Percentiles rank a stretch among this genome's conserved stretches.
These are phyloP conservation scores for Laterallus jamaicensis DNA, from an alignment of 2,113 vertebrate species.

Conservation along the genomic window DNA sequence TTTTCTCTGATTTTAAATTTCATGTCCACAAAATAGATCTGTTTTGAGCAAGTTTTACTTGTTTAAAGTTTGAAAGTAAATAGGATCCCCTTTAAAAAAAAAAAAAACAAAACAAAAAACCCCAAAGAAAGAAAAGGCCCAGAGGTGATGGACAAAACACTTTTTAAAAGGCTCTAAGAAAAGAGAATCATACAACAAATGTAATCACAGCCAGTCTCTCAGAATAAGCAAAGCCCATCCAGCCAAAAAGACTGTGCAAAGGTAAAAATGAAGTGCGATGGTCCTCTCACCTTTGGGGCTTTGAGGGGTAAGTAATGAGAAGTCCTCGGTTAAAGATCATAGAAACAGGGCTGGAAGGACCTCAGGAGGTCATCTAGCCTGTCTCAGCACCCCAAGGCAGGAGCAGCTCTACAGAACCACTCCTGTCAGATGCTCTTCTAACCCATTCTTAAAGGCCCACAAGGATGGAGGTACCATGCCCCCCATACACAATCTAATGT, in stretches of 20 bases:
- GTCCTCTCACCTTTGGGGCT: slow-evolving; percentile 6
- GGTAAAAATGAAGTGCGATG: slow-evolving; percentile 14
- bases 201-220: background rate
- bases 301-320: background rate
- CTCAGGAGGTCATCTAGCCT: background rate
- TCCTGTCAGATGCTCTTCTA: slow-evolving; percentile 27
- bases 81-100: background rate
- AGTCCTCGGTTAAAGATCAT: background rate
- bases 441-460: background rate
- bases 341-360: slow-evolving; percentile 2
- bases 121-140: background rate
- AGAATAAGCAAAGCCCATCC: background rate
- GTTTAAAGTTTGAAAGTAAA: background rate
- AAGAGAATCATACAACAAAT: background rate
- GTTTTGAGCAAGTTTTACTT: background rate
- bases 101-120: too few relatives aligned
- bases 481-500: background rate
- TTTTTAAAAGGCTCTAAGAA: background rate
- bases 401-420: background rate
- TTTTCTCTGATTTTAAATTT: background rate
- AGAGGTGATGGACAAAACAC: background rate
- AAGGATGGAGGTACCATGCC: background rate
- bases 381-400: background rate
- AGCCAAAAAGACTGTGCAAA: background rate
- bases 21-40: background rate